Conservation (phyloP, 2,888 invertebrate genomes). For the Hypomecis atomaria region DNA sequence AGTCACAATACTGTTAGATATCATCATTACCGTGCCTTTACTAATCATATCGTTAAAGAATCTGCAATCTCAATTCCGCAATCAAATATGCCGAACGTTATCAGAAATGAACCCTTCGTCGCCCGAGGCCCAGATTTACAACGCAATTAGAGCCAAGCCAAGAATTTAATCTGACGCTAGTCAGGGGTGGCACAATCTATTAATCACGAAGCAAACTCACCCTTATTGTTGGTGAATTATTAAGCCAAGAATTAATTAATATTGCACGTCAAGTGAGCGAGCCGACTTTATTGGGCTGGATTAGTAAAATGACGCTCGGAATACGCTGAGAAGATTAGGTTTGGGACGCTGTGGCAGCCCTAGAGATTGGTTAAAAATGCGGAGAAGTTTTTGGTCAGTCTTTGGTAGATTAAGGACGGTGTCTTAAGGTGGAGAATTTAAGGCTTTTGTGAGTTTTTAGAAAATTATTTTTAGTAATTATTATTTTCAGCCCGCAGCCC, state of each 20-base stretch:
- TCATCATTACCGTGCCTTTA: too few species aligned
- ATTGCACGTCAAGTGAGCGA: constrained; percentile 48
- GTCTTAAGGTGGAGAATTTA: too few species aligned
- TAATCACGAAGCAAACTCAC: constrained; percentile 48
- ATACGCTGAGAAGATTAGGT: constrained; percentile 37
- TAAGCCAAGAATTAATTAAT: constrained; percentile 55
- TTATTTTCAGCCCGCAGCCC: too few species aligned
- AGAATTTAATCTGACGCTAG: constrained; percentile 47
- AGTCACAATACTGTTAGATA: too few species aligned
- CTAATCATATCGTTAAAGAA: background rate
- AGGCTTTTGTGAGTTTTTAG: too few species aligned
- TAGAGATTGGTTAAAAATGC: constrained; percentile 31
- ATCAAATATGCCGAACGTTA: constrained; percentile 23
- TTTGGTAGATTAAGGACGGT: background rate
- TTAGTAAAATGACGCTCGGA: constrained; percentile 47
- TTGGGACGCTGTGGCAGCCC: constrained; percentile 33
- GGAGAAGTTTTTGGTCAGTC: background rate
- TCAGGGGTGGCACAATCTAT: constrained; percentile 45
- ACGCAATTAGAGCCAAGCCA: constrained; percentile 41
- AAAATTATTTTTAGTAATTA: too few species aligned
- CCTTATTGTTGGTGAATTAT: constrained; percentile 49
- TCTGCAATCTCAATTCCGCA: constrained; percentile 4
- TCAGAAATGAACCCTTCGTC: constrained; percentile 42
- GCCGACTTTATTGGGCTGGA: constrained; percentile 39
- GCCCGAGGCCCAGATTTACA: constrained; percentile 40